phyloP scores from a whole-genome alignment of 2,888 invertebrate species.

The Zaprionus lineosus region DNA sequence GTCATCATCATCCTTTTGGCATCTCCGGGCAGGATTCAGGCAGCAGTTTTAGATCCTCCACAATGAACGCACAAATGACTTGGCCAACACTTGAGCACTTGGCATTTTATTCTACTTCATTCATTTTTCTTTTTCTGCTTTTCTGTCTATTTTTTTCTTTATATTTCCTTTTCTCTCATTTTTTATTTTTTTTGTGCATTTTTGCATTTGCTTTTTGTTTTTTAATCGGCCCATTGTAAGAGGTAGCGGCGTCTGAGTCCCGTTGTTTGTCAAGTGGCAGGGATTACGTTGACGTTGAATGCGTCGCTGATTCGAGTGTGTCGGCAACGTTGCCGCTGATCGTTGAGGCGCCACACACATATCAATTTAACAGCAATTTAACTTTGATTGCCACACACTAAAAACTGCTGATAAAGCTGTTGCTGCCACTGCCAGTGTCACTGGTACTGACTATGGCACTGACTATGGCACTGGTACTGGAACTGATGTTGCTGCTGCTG shows the following conservation, averaged over 20 bases:
- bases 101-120: slow-evolving; percentile 3
- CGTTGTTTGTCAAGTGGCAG: slow-evolving; percentile 57
- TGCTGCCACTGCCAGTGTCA: background rate
- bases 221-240: slow-evolving; percentile 68
- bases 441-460: background rate
- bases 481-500: slow-evolving; percentile 10
- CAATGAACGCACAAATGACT: slow-evolving; percentile 73
- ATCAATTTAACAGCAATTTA: slow-evolving; percentile 52
- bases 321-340: slow-evolving; percentile 6
- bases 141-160: slow-evolving; percentile 24
- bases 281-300: slow-evolving; percentile 73
- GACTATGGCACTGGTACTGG: slow-evolving; percentile 6
- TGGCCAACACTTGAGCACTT: slow-evolving; percentile 66
- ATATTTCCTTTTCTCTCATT: slow-evolving; percentile 6
- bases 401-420: background rate
- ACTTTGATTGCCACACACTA: slow-evolving; percentile 47
- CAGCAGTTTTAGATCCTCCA: slow-evolving; percentile 41
- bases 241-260: slow-evolving; percentile 31
- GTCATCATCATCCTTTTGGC: slow-evolving; percentile 33
- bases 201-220: slow-evolving; percentile 30
- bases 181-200: slow-evolving; percentile 1
- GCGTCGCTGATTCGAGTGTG: slow-evolving; percentile 65
- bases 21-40: background rate
- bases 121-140: slow-evolving; percentile 2
- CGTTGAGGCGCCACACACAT: slow-evolving; percentile 11